phyloP scores from a whole-genome alignment of 2,888 invertebrate genomes.

The Thumatha senex region DNA sequence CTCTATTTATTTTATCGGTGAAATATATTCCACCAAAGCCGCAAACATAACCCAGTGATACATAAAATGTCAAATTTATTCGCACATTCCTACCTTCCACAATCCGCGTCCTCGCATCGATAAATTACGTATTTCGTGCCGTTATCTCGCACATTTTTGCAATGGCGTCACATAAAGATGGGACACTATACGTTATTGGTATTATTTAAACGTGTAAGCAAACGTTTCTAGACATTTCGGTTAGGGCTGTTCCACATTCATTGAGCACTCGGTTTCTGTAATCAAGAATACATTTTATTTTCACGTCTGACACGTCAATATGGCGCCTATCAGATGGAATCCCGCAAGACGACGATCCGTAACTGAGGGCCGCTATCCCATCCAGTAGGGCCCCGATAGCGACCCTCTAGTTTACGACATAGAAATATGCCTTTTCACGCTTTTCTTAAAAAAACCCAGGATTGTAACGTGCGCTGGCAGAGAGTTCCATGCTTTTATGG shows the following conservation, averaged over 20 bases:
- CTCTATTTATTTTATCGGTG: background rate
- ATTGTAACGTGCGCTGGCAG: too few relatives aligned
- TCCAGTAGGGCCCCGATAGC: too few relatives aligned
- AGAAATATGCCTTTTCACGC: too few relatives aligned
- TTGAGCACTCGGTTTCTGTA: background rate
- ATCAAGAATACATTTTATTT: too few relatives aligned
- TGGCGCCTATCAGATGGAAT: too few relatives aligned
- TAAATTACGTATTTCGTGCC: conserved; percentile 22
- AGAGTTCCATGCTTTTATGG: too few relatives aligned
- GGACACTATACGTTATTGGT: conserved; percentile 34
- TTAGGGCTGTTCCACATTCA: conserved; percentile 11
- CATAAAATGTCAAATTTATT: conserved; percentile 38
- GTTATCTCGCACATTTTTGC: conserved; percentile 35
- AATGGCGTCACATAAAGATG: conserved; percentile 35
- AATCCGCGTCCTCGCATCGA: conserved; percentile 21
- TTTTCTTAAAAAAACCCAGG: too few relatives aligned
- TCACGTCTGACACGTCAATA: too few relatives aligned
- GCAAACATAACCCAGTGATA: conserved; percentile 14
- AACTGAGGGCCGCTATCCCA: too few relatives aligned
- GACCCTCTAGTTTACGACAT: too few relatives aligned
- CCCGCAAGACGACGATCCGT: too few relatives aligned
- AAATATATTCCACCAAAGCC: background rate
- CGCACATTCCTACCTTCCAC: conserved; percentile 22
- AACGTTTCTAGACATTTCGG: conserved; percentile 25
- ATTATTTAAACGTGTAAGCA: conserved; percentile 28